Evolutionary conservation across 2,888 invertebrate genomes (phyloP), one percentile per base, ranked within the genome.

Genomic region (Ichneumon xanthorius): DNA sequence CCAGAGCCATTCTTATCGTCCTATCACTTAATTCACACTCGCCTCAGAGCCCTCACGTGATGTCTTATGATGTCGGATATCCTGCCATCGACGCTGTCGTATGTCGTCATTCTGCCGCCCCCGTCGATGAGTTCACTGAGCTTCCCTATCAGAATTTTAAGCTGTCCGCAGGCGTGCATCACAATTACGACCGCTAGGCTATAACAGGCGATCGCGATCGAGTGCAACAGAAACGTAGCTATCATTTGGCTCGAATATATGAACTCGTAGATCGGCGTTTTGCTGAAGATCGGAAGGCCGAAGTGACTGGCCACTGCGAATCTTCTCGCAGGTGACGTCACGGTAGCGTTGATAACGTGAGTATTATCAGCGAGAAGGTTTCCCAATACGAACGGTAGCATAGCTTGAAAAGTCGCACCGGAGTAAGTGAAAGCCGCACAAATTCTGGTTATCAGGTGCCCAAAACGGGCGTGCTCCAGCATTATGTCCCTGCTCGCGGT

Each of bases 161-260:
- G 88, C 11, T 92, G 92, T 0, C 91, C 91, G 30, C 92, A 92
- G 0, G 91, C 89, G 72, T 93, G 93, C 87, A 90, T 89, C 0
- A 88, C 91, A 14, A 92, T 90, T 1, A 90, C 88, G 0, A 91
- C 92, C 0, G 91, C 89, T 0, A 92, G 71, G 22, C 91, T 89
- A 72, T 92, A 92, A 0, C 89, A 86, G 0, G 88, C 83, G 19
- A 90, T 86, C 0, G 90, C 90, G 4, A 92, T 88, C 0, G 91
- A 88, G 40, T 91, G 90, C 6, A 91, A 80, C 1, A 92, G 86
- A 63, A 89, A 89, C 0, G 89, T 91, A 1, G 89, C 88, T 19
- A 90, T 50, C 55, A 85, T 87, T 70, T 92, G 92, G 14, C 86
- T 68, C 4, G 87, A n/a, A 16, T 91, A 91, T 4, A 92, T 86